Evolutionary conservation across 2,113 vertebrate genomes (phyloP), one percentile per base, ranked within the genome.

Genomic region (Microtus montanus): DNA sequence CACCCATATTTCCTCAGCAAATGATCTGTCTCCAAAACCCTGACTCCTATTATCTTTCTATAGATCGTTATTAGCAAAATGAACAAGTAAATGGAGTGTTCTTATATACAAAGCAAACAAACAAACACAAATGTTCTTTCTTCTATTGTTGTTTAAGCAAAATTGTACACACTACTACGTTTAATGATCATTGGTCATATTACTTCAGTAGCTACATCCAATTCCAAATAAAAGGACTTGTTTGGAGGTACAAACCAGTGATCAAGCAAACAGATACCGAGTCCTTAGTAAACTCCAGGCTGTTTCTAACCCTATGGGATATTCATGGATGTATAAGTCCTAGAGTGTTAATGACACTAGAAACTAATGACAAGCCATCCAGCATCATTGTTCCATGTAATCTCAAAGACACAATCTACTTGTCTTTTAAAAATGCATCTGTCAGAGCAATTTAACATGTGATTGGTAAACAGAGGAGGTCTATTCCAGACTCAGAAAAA

Each of bases 401-500:
- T 95, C 80, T 86, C 92, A 92, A 82, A 84, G 47, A 95, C 73
- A 79, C 90, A 92, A 96, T 95, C 89, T 87, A 88, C 90, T 96
- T 63, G 58, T 61, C 52, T 97, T 97, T 93, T 82, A 90, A 96
- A 68, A 96, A 94, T 49, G 63, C 92, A 93, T 94, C 80, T 94
- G 92, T 94, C 80, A 94, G 54, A 95, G 74, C 78, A 79, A 96
- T 97, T 97, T 93, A 96, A 70, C 95, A 92, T 83, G 68, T 33
- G 68, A 90, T 77, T 96, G 83, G 78, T 92, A 97, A 96, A 93
- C 70, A 95, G 68, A 92, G 90, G 77, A 20, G 24, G 35, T 92
- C 93, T 95, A 92, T 97, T 96, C 47, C 33, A 94, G 54, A 89
- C 12, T 78, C 93, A 95, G 82, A 90, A 96, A 75, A 97, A 52